Base-by-base conservation (phyloP, 2,113 vertebrate genomes). In the Anas platyrhynchos region DNA sequence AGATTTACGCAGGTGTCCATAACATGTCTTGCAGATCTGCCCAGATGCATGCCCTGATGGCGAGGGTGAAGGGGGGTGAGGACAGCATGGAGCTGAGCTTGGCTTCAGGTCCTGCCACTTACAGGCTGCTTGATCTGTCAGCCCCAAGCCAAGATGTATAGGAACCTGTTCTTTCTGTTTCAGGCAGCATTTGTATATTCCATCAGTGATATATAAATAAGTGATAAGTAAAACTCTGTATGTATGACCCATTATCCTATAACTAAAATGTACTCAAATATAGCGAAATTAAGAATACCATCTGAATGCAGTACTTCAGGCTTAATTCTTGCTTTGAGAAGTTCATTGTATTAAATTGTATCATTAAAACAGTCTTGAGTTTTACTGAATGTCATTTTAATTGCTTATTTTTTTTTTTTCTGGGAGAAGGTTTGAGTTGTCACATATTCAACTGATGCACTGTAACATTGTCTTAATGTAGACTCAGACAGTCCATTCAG, bases 1-100 rank as follows among this genome's bases (percentile, higher is more conserved):
- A 38, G 41, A 16, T 48, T 92, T 48, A 56, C 43, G 8, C 3
- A 14, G 32, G 41, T 0, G 0, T 22, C 25, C 32, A 0, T 26
- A 21, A 21, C 13, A 44, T 17, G 17, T 3, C 34, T 69, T 74
- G 12, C 15, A 55, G 56, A 12, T 20, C 67, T 23, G 6, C 46
- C 41, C 41, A 13, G 41, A 41, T 32, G 4, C 1, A 7, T 29
- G 72, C 44, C 11, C 16, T 76, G 29, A 20, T 32, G 32, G 8
- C 0, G 9, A 75, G 18, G 23, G 31, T 26, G 46, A 32, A 34
- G 58, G 36, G 58, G 32, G 2, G 9, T 69, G n/a, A 2, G 11
- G 43, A 8, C 43, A 55, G 31, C 2, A 5, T 15, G 31, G 38
- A 89, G 7, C 38, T 1, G 5, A 44, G 31, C 36, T 63, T 25